A percentile compares a stretch with the other conserved stretches of the same genome.
These are phyloP conservation scores for Polymixis lichenea DNA, from an alignment of 2,888 invertebrate genomes.

Conservation along the genomic window DNA sequence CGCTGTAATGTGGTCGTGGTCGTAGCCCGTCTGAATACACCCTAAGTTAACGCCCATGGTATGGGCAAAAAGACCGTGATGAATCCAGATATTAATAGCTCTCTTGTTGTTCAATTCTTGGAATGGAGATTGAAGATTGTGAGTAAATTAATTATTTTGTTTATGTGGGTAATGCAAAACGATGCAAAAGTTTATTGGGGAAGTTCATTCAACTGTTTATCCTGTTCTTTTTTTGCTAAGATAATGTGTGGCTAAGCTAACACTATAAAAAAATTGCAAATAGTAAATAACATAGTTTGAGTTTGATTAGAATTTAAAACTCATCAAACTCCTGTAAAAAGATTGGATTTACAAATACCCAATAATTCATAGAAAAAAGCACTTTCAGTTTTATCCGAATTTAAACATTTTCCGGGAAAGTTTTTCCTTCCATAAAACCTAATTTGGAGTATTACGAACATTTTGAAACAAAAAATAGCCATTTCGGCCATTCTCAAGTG, in stretches of 20 bases:
- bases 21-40: neutral
- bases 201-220: conserved; percentile 25
- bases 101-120: conserved; percentile 60
- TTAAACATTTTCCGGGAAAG: no score
- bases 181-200: conserved; percentile 16
- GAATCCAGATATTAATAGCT: conserved; percentile 67
- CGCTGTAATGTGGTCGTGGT: neutral
- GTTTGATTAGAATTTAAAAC: neutral
- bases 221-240: no score
- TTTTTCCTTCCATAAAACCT: no score
- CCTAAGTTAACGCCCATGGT: conserved; percentile 59
- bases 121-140: conserved; percentile 62
- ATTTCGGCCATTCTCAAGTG: no score
- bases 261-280: no score
- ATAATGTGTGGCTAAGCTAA: no score
- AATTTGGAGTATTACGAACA: no score
- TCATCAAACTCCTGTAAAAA: neutral
- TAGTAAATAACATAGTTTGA: no score
- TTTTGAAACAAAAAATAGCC: no score
- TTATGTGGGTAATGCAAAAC: conserved; percentile 43
- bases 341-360: no score
- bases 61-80: conserved; percentile 67
- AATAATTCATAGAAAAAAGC: no score
- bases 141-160: conserved; percentile 63
- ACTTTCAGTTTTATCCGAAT: no score